Conservation (phyloP, 92 coral and sea anemone genomes). For the Epizoanthus ramosus region DNA sequence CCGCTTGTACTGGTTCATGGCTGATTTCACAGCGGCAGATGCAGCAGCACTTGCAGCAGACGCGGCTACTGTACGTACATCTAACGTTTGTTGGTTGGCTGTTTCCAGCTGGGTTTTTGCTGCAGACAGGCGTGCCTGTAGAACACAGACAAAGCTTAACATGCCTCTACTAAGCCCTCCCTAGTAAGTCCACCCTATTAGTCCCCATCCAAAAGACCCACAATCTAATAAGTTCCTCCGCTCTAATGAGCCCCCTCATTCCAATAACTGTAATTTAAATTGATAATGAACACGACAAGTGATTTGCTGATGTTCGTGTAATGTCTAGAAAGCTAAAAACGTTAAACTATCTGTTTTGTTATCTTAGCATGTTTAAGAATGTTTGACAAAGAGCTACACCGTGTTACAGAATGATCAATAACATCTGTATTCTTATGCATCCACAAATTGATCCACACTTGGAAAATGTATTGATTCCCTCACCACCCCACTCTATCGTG, state of each 20-base stretch:
- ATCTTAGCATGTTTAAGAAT: too few relatives aligned
- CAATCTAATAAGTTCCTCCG: neutral
- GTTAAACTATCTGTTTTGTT: too few relatives aligned
- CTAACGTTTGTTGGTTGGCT: conserved; percentile 74
- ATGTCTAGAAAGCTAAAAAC: too few relatives aligned
- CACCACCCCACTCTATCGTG: too few relatives aligned
- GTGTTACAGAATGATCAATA: too few relatives aligned
- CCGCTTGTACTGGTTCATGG: conserved; percentile 69
- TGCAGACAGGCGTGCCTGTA: conserved; percentile 81
- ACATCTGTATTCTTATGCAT: too few relatives aligned
- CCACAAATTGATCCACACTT: too few relatives aligned
- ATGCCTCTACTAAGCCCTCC: neutral
- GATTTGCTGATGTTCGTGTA: too few relatives aligned
- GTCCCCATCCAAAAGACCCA: neutral
- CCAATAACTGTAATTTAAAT: neutral
- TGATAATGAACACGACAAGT: too few relatives aligned
- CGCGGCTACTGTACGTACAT: conserved; percentile 65
- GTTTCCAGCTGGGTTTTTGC: conserved; percentile 72
- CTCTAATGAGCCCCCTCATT: neutral
- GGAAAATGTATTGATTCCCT: too few relatives aligned
- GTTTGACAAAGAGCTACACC: neutral
- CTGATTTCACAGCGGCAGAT: conserved; percentile 81
- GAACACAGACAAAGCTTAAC: neutral
- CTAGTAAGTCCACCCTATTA: neutral
- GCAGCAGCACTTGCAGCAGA: conserved; percentile 93